These are phyloP conservation scores for Coronaproctus castanopsis DNA, from an alignment of 2,888 invertebrate genomes.

Conservation along the genomic window DNA sequence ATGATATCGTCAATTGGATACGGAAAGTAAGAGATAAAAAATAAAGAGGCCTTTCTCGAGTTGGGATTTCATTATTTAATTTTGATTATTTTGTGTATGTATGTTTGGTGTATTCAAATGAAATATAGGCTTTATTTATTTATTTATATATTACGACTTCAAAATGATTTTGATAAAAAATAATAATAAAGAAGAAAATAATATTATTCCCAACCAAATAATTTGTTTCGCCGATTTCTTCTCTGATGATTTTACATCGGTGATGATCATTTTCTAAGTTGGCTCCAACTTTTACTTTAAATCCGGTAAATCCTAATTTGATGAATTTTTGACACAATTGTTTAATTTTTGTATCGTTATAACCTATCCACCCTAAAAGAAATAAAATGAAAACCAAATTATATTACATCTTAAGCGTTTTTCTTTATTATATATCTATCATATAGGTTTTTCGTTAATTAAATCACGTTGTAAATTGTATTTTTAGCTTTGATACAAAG, in stretches of 20 bases:
- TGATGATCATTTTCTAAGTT: constrained; percentile 53
- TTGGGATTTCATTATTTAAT: too few species aligned
- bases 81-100: too few species aligned
- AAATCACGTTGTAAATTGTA: not conserved
- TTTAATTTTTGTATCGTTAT: constrained; percentile 51
- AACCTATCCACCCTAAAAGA: constrained; percentile 60
- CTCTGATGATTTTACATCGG: constrained; percentile 48
- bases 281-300: constrained; percentile 79
- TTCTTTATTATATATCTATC: too few species aligned
- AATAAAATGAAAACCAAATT: not conserved
- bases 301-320: constrained; percentile 52
- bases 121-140: too few species aligned
- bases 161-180: too few species aligned
- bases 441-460: too few species aligned
- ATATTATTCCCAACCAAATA: constrained; percentile 43
- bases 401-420: not conserved
- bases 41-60: too few species aligned
- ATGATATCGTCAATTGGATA: too few species aligned
- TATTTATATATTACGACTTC: too few species aligned
- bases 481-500: not conserved
- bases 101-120: too few species aligned
- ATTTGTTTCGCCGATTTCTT: constrained; percentile 52
- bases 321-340: constrained; percentile 50
- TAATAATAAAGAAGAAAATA: too few species aligned
- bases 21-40: too few species aligned